Conservation (phyloP, 92 coral and sea anemone genomes). For the Parazoanthus darwini region DNA sequence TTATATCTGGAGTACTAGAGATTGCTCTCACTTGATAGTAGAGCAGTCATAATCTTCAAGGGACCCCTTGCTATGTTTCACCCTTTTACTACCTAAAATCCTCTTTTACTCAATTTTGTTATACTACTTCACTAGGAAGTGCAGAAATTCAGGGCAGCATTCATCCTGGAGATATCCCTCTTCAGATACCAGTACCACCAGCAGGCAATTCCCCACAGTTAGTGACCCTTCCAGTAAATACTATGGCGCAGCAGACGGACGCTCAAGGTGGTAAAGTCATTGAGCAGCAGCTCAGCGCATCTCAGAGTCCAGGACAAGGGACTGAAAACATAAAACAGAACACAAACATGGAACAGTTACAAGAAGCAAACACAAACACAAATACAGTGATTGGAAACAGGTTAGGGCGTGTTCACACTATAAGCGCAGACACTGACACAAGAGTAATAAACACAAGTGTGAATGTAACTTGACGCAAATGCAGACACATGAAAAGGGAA, state of each 20-base stretch:
- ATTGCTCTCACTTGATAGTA: neutral
- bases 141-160: slow-evolving; percentile 34
- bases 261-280: neutral
- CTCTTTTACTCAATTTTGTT: neutral
- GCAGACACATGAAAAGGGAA: too few relatives aligned
- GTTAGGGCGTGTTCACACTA: neutral
- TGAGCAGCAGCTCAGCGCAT: neutral
- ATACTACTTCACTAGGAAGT: neutral
- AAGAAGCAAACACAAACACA: neutral
- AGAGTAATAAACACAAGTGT: neutral
- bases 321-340: neutral
- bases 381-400: neutral
- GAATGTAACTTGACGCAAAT: too few relatives aligned
- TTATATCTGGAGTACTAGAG: too few relatives aligned
- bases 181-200: neutral
- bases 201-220: neutral
- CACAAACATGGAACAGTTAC: neutral
- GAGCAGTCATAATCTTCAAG: too few relatives aligned
- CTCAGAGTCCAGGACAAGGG: neutral
- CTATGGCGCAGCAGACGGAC: neutral
- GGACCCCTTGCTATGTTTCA: neutral
- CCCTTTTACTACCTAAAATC: neutral
- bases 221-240: neutral
- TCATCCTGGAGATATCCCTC: slow-evolving; percentile 1
- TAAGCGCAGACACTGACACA: too few relatives aligned